Base-by-base conservation (phyloP, 2,797 vertebrate genomes). In the Naso thynnoides region DNA sequence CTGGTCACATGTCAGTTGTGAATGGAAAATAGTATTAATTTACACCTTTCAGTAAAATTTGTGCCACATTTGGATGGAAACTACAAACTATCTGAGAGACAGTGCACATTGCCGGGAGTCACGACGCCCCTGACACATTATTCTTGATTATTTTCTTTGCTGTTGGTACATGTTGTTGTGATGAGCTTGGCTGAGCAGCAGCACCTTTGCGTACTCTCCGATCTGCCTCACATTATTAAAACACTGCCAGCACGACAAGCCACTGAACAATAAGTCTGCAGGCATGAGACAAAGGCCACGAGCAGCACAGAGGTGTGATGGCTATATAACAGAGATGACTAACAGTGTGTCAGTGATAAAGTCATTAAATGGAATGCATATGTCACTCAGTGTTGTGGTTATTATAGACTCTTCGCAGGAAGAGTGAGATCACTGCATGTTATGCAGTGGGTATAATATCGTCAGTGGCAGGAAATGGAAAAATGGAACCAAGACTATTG, bases 181-280 rank as follows among this genome's bases (percentile, higher is more conserved):
- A 57, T 68, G 76, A 79, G 54, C 68, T 48, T 55, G 61, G 59
- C 73, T 57, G 69, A 79, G 62, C 78, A 59, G 58, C 66, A 16
- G 49, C 56, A 53, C 49, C 60, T 68, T 29, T 65, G 65, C 62
- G 54, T 42, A 13, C 36, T 1, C 29, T 53, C 50, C 61, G 53
- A 77, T 56, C 72, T 47, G 31, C 52, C 57, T 55, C 59, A 48
- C 76, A 69, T 77, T 73, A 78, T 77, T 47, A 84, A 84, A 76
- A 79, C 68, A 71, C 26, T 33, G 78, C 72, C 68, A 74, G 73
- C 59, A 50, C 2, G 1, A 63, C 49, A 23, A 59, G 5, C 36
- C 45, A 6, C 56, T 6, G 24, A 83, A 80, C 75, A 80, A 79
- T 63, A 42, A 27, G 50, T 72, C 57, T 52, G 23, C 26, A 8